phyloP scores from a whole-genome alignment of 2,888 invertebrate species.

The Lasius fuliginosus region DNA sequence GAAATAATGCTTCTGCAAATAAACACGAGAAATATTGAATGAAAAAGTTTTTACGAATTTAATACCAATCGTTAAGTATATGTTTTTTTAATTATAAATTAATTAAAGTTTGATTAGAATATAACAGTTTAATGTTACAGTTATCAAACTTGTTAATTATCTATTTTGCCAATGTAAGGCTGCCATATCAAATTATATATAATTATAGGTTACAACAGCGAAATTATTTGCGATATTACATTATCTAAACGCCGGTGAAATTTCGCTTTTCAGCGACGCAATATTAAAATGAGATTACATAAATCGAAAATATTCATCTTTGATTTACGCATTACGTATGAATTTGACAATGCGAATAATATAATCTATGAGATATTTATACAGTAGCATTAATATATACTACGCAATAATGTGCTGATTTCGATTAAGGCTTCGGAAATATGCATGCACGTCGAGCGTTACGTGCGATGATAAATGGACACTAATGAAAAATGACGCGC shows the following conservation, averaged over 20 bases:
- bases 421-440: constrained; percentile 14
- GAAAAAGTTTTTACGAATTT: background rate
- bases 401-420: background rate
- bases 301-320: constrained; percentile 24
- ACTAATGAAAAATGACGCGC: constrained; percentile 26
- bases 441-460: constrained; percentile 1
- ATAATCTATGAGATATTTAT: background rate
- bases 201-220: background rate
- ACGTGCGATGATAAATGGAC: background rate
- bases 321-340: background rate
- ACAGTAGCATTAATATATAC: background rate
- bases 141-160: constrained; percentile 10
- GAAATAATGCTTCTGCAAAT: background rate
- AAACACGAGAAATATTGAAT: background rate
- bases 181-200: constrained; percentile 16
- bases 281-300: constrained; percentile 10
- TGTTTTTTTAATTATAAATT: background rate
- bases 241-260: constrained; percentile 25
- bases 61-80: background rate
- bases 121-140: background rate
- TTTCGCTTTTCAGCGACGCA: background rate
- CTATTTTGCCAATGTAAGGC: background rate
- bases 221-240: constrained; percentile 20
- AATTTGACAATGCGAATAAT: constrained; percentile 16
- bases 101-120: background rate